phyloP scores from a whole-genome alignment of 2,888 invertebrate genomes.

The Apamea epomidion region DNA sequence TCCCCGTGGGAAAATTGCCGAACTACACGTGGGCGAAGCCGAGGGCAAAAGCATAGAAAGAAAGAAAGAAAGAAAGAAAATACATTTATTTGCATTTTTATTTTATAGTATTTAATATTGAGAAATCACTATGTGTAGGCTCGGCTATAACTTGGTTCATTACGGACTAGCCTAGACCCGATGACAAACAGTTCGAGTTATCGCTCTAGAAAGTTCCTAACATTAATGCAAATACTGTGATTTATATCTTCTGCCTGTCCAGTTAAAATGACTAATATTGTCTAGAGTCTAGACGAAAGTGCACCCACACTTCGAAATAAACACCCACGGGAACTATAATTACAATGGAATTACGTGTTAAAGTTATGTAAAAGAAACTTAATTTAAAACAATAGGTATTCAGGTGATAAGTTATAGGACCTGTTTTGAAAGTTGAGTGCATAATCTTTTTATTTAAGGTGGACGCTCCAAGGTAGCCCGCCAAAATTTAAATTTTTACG shows the following conservation, averaged over 20 bases:
- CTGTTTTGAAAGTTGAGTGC: slow-evolving; percentile 24
- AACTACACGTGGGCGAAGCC: background rate
- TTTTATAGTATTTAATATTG: background rate
- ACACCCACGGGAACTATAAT: slow-evolving; percentile 31
- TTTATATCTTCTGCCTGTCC: slow-evolving; percentile 8
- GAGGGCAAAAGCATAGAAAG: background rate
- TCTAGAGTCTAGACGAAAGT: slow-evolving; percentile 54
- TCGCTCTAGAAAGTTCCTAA: slow-evolving; percentile 5
- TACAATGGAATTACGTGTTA: slow-evolving; percentile 34
- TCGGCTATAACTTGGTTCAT: background rate
- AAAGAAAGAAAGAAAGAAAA: too few relatives aligned
- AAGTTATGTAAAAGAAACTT: slow-evolving; percentile 32
- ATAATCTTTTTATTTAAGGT: background rate
- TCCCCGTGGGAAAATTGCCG: background rate
- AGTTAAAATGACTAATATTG: slow-evolving; percentile 35
- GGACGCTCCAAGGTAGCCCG: too few relatives aligned
- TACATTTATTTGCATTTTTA: too few relatives aligned
- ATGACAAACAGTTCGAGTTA: background rate
- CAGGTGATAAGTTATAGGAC: slow-evolving; percentile 4
- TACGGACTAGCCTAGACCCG: background rate
- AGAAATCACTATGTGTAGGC: background rate
- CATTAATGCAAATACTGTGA: slow-evolving; percentile 11
- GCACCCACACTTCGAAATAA: slow-evolving; percentile 9
- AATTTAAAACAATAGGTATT: slow-evolving; percentile 42
- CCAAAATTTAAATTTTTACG: too few relatives aligned